Evolutionary conservation across 2,113 vertebrate genomes (phyloP).

Genomic region (Halichoerus grypus): DNA sequence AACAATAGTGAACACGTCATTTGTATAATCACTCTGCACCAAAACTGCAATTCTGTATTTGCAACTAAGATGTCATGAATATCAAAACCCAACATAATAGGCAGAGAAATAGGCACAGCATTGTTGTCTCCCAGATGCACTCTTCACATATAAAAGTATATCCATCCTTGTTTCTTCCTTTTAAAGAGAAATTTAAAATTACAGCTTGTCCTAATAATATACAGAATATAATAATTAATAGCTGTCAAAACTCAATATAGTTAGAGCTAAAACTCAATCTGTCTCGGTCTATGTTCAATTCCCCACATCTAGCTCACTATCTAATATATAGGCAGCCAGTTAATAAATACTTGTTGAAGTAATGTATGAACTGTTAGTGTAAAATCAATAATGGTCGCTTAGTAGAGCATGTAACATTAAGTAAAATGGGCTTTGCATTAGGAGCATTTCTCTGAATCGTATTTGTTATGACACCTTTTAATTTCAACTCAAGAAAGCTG

Average conservation of each 20-base stretch:
- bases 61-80: not conserved
- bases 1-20: not conserved
- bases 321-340: not conserved
- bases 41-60: not conserved
- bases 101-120: not conserved
- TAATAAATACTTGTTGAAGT: constrained; percentile 68
- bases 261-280: constrained; percentile 25
- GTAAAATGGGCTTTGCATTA: constrained; percentile 20
- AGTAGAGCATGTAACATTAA: constrained; percentile 40
- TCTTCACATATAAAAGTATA: not conserved
- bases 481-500: constrained; percentile 22
- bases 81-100: not conserved
- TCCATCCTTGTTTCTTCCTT: not conserved
- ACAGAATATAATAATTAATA: constrained; percentile 36
- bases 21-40: not conserved
- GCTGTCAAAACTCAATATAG: constrained; percentile 2
- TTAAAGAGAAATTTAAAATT: constrained; percentile 31
- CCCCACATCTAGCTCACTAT: constrained; percentile 8
- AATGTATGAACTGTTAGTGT: constrained; percentile 62
- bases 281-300: constrained; percentile 38
- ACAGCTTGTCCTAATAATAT: not conserved
- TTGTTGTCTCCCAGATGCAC: not conserved
- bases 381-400: constrained; percentile 69
- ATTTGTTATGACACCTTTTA: constrained; percentile 32
- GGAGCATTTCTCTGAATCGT: not conserved